Percentiles rank a stretch among this genome's conserved stretches.
Evolutionary conservation across 2,888 invertebrate species (phyloP).

Genomic region (Euplagia quadripunctaria): DNA sequence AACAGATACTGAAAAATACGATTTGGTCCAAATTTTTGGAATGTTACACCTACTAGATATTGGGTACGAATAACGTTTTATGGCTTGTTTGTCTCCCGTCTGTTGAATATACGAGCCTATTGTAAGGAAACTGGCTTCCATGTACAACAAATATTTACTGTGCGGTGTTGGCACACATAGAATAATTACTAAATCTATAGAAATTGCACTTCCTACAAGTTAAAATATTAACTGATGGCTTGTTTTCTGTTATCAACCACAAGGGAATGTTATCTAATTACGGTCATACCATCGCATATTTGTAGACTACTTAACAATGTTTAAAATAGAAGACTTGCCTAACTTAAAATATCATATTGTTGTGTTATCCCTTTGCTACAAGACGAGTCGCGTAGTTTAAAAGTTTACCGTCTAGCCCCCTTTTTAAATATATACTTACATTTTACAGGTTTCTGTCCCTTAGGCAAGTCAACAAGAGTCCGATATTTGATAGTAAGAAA

Average conservation of each 20-base stretch:
- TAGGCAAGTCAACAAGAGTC: neutral
- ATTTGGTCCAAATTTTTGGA: conserved; percentile 26
- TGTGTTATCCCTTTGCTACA: neutral
- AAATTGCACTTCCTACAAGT: neutral
- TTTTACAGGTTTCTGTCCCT: neutral
- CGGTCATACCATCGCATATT: neutral
- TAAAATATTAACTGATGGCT: neutral
- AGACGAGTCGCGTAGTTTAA: neutral
- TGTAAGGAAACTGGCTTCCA: conserved; percentile 3
- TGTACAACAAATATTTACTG: neutral
- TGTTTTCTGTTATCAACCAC: neutral
- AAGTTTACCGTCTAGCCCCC: neutral
- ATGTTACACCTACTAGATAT: conserved; percentile 17
- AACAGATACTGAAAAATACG: conserved; percentile 28
- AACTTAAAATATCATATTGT: neutral
- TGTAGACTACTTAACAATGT: neutral
- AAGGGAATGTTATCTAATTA: neutral
- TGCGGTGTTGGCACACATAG: neutral
- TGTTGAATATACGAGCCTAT: neutral
- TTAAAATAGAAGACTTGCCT: neutral
- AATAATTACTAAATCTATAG: neutral
- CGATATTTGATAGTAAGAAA: neutral
- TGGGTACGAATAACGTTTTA: conserved; percentile 32
- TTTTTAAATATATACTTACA: neutral
- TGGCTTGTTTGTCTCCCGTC: neutral